Evolutionary conservation across 2,113 vertebrate species (phyloP).

Genomic region (Anser cygnoides): DNA sequence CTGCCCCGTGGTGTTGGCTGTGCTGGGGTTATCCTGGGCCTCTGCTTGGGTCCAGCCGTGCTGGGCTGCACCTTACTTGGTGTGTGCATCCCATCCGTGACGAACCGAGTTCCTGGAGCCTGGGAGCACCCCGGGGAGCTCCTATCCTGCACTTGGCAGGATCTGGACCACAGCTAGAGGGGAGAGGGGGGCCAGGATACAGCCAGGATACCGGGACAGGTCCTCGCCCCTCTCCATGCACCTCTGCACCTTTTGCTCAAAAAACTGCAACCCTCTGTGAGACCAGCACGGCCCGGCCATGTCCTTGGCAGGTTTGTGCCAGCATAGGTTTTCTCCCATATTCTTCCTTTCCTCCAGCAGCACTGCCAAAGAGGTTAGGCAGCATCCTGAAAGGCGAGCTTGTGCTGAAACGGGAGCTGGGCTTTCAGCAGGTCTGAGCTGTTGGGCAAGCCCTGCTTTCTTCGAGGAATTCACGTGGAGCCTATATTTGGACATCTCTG

Average conservation of each 20-base stretch:
- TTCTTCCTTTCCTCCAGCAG: not conserved
- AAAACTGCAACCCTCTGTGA: too few relatives aligned
- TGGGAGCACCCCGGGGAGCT: fast-evolving
- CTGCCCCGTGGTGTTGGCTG: not conserved
- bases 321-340: not conserved
- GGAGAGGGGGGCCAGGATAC: not conserved
- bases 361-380: not conserved
- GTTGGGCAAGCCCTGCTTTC: not conserved
- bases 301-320: fast-evolving
- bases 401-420: not conserved
- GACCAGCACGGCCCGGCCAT: not conserved
- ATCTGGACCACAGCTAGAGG: too few relatives aligned
- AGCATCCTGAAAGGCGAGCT: too few relatives aligned
- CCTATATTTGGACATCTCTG: constrained; percentile 10
- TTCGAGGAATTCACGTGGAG: fast-evolving
- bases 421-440: not conserved
- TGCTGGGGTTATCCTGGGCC: not conserved
- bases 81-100: fast-evolving
- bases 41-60: not conserved
- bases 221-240: not conserved
- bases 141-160: too few relatives aligned
- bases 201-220: not conserved
- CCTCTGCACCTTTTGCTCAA: not conserved
- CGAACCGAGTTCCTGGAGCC: fast-evolving
- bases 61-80: not conserved